Base-by-base conservation (phyloP, 2,888 invertebrate species). In the Drosophila subquinaria region DNA sequence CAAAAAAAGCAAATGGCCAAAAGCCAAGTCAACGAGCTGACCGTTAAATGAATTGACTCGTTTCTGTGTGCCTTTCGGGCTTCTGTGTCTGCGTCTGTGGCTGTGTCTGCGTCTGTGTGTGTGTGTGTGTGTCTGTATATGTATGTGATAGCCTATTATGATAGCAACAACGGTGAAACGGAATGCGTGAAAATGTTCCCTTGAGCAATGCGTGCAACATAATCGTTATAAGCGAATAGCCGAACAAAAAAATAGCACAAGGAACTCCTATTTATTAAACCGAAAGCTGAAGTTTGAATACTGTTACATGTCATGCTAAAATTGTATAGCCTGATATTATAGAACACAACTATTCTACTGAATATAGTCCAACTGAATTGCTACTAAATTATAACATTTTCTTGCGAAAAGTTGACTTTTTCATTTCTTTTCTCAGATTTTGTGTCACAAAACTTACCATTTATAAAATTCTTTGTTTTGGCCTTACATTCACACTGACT, bases 21-120 rank as follows among this genome's bases (percentile, higher is more conserved):
- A 71, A 63, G 79, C 69, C 79, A 81, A 82, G 74, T 82, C 74
- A 82, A 82, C 70, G 61, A 67, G 64, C 79, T 73, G 66, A 53
- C 73, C 69, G 66, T 75, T 69, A 75, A 72, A 72, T 72, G 74
- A 81, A 81, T 81, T 78, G 75, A 68, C 69, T 52, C 47, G 23
- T 27, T n/a, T 20, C 53, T 23, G n/a, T 23, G 15, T 35, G 27
- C 3, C 5, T 50, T 33, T 53, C 20, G 51, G 20, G 23, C 47
- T 36, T 35, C 13, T 43, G 11, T 33, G 5, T 53, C 8, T 27
- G 36, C 36, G 42, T 48, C 23, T 48, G 27, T 53, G 47, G 30
- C 17, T 33, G 4, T 48, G 30, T 47, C 47, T 30, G 17, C 33
- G n/a, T 52, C 8, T 6, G 10, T 40, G 11, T 23, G 5, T 23